Percentiles rank a stretch among this genome's conserved stretches.
Evolutionary conservation across 2,888 invertebrate species (phyloP).

Genomic region (Drosophila prolongata): DNA sequence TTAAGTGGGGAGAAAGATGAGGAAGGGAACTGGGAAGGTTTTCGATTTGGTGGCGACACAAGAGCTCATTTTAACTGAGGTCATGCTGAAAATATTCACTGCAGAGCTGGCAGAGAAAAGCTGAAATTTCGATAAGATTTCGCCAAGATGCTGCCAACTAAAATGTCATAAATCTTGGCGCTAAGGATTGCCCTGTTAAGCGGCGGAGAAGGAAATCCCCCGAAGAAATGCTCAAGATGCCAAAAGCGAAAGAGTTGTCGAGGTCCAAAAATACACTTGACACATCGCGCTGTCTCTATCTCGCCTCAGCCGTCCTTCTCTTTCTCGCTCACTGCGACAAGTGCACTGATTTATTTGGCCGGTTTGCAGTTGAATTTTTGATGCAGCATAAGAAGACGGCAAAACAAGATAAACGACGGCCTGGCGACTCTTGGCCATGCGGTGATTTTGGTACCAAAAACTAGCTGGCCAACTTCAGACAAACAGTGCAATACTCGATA

Average conservation of each 20-base stretch:
- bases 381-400: constrained; percentile 62
- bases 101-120: constrained; percentile 53
- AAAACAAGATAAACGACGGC: constrained; percentile 80
- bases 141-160: constrained; percentile 83
- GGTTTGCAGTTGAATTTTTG: constrained; percentile 81
- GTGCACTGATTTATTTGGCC: constrained; percentile 84
- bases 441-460: constrained; percentile 56
- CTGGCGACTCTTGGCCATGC: constrained; percentile 66
- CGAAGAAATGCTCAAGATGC: constrained; percentile 37
- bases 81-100: constrained; percentile 68
- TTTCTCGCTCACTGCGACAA: constrained; percentile 55
- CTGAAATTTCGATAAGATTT: constrained; percentile 83
- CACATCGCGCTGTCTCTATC: constrained; percentile 51
- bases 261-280: constrained; percentile 73
- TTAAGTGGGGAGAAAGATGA: constrained; percentile 25
- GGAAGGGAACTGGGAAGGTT: neutral
- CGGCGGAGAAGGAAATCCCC: constrained; percentile 45
- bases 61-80: constrained; percentile 57
- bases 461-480: constrained; percentile 30
- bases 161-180: constrained; percentile 84
- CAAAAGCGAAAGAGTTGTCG: constrained; percentile 53
- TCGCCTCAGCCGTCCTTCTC: constrained; percentile 48
- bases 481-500: constrained; percentile 2
- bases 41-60: neutral
- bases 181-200: constrained; percentile 82